Evolutionary conservation across 2,113 vertebrate genomes (phyloP), one percentile per base, ranked within the genome.

Genomic region (Trichomycterus rosablanca): DNA sequence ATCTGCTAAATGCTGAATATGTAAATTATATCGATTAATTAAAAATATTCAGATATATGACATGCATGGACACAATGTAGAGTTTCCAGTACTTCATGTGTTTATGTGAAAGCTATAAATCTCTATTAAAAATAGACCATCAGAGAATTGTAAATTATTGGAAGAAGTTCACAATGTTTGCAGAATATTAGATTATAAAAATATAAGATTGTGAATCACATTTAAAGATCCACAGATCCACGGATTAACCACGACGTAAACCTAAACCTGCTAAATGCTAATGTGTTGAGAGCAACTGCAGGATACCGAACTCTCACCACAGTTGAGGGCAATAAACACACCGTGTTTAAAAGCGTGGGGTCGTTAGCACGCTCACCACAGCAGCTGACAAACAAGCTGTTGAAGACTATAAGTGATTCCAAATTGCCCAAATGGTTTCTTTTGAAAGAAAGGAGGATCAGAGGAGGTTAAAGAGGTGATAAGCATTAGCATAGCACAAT

Each of bases 361-460:
- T 26, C 34, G 50, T 50, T 50, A 61, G 15, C 51, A 53, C n/a
- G 19, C 2, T 30, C 59, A 28, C 32, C 10, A 28, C 44, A 60
- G 58, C 58, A 26, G 34, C 35, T 62, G 32, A 48, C 44, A 23
- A 18, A 52, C 18, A 34, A 52, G 28, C 28, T 19, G 22, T 16
- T 14, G 8, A 16, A 28, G 30, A 22, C n/a, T n/a, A 5, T 37
- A 16, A 37, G 22, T 40, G 45, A 51, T 10, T 49, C 5, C 7
- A 39, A 24, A 37, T 26, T 9, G 15, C 45, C 20, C 59, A 61
- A 61, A 61, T 61, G 46, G 59, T 19, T 60, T 14, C 15, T 50
- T 32, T 60, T 50, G 24, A 49, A 14, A 28, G 39, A 59, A 35
- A 12, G n/a, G 44, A 49, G 44, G 32, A 60, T 23, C 12, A 46